Evolutionary conservation across 2,888 invertebrate species (phyloP), one percentile per base, ranked within the genome.

Genomic region (Melanotus villosus): DNA sequence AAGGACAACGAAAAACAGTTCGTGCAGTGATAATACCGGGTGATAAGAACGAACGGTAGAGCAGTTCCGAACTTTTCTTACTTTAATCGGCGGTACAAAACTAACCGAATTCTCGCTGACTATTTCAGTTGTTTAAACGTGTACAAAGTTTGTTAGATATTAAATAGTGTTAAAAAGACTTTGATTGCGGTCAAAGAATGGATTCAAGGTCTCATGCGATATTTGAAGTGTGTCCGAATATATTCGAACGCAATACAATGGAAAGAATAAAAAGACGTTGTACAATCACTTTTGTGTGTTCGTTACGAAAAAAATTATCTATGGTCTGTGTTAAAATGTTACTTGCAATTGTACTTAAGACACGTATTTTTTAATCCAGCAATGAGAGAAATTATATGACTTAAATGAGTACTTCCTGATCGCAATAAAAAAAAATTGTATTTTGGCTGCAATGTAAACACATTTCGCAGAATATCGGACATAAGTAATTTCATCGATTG

Each of bases 1-100:
- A 76, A 72, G 80, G 76, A 76, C 80, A 80, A 78, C 78, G 79
- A 78, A 77, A 60, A 26, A 5, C 26, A 26, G 26, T 26, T 70
- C 77, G 71, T 78, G 76, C 75, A 76, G 78, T 77, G 78, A 78
- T 75, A 76, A 73, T 63, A 60, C 69, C 66, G 67, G 68, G 70
- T 71, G 71, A 75, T 65, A 62, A 68, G 60, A 47, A 68, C 52
- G 32, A 52, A 57, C 65, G 57, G 57, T 65, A 45, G 26, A 65
- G 18, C 43, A 54, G 23, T 52, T 52, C 47, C 38, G 38, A 43
- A 58, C 58, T 60, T 43, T 58, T 43, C 16, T 43, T 26, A n/a
- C n/a, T 26, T 58, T 43, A 32, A 58, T 43, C 58, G 41, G 58
- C 18, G 36, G 16, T 41, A 52, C 32, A 52, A 52, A 16, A 21